phyloP scores from a whole-genome alignment of 1,140 invertebrate genomes.

The Cotesia typhae region DNA sequence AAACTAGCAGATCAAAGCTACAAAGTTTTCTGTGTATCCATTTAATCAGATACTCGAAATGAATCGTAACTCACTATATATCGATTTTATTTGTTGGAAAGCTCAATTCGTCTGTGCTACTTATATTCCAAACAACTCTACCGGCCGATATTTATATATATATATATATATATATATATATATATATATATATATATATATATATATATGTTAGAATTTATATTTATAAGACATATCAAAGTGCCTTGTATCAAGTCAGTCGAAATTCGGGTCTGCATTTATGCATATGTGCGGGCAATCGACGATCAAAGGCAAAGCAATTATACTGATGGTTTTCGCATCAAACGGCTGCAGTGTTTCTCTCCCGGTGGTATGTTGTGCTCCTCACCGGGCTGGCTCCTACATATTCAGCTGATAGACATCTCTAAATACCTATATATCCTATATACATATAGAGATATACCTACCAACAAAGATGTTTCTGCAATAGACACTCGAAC shows the following conservation, averaged over 20 bases:
- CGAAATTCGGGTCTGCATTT: slow-evolving; percentile 24
- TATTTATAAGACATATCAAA: slow-evolving; percentile 16
- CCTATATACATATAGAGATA: not conserved
- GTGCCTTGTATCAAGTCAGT: slow-evolving; percentile 25
- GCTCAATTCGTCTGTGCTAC: not conserved
- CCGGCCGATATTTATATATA: too few relatives aligned
- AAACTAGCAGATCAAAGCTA: not conserved
- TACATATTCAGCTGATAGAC: slow-evolving; percentile 13
- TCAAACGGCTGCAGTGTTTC: slow-evolving; percentile 1
- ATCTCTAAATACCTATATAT: slow-evolving; percentile 6
- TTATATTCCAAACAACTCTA: too few relatives aligned
- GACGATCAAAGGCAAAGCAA: slow-evolving; percentile 30
- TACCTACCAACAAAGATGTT: not conserved
- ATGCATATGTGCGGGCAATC: slow-evolving; percentile 32
- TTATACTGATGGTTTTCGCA: slow-evolving; percentile 25
- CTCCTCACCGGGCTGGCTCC: too few relatives aligned
- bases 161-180: too few relatives aligned
- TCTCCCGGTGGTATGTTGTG: slow-evolving; percentile 1
- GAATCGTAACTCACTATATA: not conserved
- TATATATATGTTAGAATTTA: too few relatives aligned
- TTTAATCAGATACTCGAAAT: slow-evolving; percentile 1
- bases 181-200: too few relatives aligned
- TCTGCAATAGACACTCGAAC: not conserved
- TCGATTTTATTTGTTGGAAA: slow-evolving; percentile 20
- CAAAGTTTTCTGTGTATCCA: not conserved